These are phyloP conservation scores for Tachyglossus aculeatus DNA, from an alignment of 2,797 vertebrate genomes.

Conservation along the genomic window DNA sequence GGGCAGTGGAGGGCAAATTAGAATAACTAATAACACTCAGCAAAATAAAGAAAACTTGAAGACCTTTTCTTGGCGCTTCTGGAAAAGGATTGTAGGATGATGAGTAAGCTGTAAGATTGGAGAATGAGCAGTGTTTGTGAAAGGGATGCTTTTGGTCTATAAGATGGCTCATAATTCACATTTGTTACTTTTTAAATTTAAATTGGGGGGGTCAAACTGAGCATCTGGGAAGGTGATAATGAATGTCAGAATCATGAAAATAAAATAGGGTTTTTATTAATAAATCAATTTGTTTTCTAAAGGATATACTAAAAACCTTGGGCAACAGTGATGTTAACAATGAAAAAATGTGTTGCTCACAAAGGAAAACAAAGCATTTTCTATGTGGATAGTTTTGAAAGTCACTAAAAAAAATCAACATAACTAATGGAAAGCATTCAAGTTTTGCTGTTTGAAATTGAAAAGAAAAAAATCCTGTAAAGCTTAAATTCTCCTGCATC, in stretches of 20 bases:
- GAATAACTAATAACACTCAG: too few species aligned
- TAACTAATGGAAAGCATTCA: too few species aligned
- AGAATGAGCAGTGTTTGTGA: too few species aligned
- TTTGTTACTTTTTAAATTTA: constrained; percentile 38
- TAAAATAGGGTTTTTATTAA: constrained; percentile 20
- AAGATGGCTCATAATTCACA: constrained; percentile 40
- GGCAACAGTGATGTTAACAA: neutral
- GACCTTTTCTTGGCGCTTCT: too few species aligned
- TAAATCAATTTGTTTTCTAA: constrained; percentile 15
- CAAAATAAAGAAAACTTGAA: too few species aligned
- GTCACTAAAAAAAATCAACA: neutral
- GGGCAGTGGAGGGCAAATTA: too few species aligned
- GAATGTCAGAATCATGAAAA: constrained; percentile 7
- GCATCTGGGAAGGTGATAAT: constrained; percentile 22
- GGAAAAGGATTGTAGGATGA: too few species aligned
- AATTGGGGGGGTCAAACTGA: constrained; percentile 29
- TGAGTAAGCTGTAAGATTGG: too few species aligned
- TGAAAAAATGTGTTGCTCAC: neutral
- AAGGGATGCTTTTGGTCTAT: constrained; percentile 23
- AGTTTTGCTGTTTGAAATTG: neutral
- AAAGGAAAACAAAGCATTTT: neutral
- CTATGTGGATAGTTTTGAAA: neutral
- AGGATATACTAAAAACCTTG: constrained; percentile 5
- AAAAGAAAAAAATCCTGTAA: too few species aligned
- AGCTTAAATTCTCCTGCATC: too few species aligned